Evolutionary conservation across 1,140 invertebrate species (phyloP).

Genomic region (Cyclina sinensis): DNA sequence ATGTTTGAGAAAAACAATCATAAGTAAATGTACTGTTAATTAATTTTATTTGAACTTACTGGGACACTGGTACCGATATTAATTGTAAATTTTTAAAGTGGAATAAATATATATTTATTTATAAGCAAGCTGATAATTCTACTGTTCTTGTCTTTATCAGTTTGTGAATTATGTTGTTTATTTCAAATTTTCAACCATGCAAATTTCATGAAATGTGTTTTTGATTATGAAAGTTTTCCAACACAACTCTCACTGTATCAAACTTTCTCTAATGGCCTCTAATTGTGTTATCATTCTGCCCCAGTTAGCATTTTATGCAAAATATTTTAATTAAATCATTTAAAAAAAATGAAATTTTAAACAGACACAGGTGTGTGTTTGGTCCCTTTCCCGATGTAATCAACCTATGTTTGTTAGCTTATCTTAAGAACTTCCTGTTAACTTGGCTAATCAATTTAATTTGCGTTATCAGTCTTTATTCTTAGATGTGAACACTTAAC

Average conservation of each 20-base stretch:
- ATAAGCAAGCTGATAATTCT: no score
- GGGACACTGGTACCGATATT: no score
- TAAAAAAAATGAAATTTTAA: slow-evolving; percentile 47
- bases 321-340: slow-evolving; percentile 62
- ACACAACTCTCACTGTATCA: neutral
- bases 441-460: slow-evolving; percentile 48
- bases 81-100: no score
- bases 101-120: no score
- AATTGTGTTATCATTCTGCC: slow-evolving; percentile 39
- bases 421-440: slow-evolving; percentile 58
- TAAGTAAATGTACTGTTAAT: no score
- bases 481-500: slow-evolving; percentile 29
- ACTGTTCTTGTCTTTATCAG: no score
- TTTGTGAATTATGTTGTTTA: no score
- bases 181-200: no score
- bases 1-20: no score
- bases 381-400: neutral
- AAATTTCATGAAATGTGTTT: neutral
- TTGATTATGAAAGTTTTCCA: neutral
- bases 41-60: no score
- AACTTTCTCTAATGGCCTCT: neutral
- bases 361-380: slow-evolving; percentile 33
- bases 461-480: slow-evolving; percentile 48
- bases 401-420: slow-evolving; percentile 9
- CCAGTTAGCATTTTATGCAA: slow-evolving; percentile 37